Conservation (phyloP, 2,888 invertebrate species). For the Axea sp. region DNA sequence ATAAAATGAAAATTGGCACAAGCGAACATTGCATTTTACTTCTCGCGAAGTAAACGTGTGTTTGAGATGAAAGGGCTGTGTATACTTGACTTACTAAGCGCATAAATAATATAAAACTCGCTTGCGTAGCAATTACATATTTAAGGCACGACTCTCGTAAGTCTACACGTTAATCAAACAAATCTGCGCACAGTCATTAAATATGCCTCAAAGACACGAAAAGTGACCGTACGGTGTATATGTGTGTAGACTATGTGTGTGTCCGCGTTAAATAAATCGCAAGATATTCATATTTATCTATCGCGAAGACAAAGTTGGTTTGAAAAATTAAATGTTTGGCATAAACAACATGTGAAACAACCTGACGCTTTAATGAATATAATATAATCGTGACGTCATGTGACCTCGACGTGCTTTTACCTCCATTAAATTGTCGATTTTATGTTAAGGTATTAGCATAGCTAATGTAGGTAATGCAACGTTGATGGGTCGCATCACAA, state of each 20-base stretch:
- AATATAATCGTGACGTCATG: conserved; percentile 28
- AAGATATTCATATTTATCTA: conserved; percentile 26
- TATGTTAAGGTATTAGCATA: conserved; percentile 63
- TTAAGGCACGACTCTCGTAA: conserved; percentile 31
- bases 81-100: conserved; percentile 29
- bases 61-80: conserved; percentile 42
- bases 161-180: conserved; percentile 47
- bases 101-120: conserved; percentile 53
- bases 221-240: conserved; percentile 31
- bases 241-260: not conserved
- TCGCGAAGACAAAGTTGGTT: not conserved
- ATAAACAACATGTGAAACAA: conserved; percentile 27
- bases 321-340: conserved; percentile 38
- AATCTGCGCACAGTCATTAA: conserved; percentile 33
- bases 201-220: conserved; percentile 41
- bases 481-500: conserved; percentile 58
- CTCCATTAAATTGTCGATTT: conserved; percentile 63
- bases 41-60: conserved; percentile 29
- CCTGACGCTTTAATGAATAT: conserved; percentile 41
- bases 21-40: conserved; percentile 7
- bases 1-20: conserved; percentile 41
- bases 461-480: conserved; percentile 62
- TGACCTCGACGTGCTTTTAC: conserved; percentile 43
- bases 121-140: conserved; percentile 51
- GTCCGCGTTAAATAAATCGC: conserved; percentile 3